Conservation (phyloP, 2,797 vertebrate species). For the Buceros bicornis region DNA sequence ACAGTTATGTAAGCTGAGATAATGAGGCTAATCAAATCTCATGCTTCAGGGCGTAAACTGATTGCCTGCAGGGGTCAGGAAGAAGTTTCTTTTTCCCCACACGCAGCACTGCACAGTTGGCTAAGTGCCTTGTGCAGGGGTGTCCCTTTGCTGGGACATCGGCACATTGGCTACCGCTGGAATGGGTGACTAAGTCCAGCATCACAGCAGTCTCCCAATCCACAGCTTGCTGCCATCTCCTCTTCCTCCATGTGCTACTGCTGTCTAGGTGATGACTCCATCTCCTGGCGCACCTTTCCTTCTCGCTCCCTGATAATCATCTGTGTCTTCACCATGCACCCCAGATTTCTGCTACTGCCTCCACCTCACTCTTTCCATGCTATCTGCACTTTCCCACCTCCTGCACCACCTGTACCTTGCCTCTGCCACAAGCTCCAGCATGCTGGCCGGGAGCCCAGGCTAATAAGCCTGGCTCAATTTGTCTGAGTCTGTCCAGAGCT, state of each 20-base stretch:
- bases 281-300: neutral
- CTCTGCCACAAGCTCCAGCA: neutral
- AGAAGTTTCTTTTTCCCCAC: constrained; percentile 58
- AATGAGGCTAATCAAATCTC: constrained; percentile 78
- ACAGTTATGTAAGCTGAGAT: constrained; percentile 80
- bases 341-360: neutral
- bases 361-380: neutral
- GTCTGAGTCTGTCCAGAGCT: neutral
- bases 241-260: neutral
- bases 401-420: neutral
- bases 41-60: constrained; percentile 63
- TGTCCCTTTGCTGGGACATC: neutral
- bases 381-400: neutral
- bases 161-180: fast-evolving
- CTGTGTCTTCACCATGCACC: fast-evolving
- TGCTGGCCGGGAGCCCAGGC: neutral
- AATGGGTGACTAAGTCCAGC: neutral
- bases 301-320: neutral
- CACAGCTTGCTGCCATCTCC: neutral
- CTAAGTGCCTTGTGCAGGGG: neutral
- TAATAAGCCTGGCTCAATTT: constrained; percentile 3
- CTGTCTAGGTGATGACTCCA: neutral
- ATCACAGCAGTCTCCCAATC: neutral
- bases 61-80: constrained; percentile 74
- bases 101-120: neutral